A percentile compares a stretch with the other conserved stretches of the same genome.
phyloP scores from a whole-genome alignment of 2,888 invertebrate genomes.

The Pheosia tremula region DNA sequence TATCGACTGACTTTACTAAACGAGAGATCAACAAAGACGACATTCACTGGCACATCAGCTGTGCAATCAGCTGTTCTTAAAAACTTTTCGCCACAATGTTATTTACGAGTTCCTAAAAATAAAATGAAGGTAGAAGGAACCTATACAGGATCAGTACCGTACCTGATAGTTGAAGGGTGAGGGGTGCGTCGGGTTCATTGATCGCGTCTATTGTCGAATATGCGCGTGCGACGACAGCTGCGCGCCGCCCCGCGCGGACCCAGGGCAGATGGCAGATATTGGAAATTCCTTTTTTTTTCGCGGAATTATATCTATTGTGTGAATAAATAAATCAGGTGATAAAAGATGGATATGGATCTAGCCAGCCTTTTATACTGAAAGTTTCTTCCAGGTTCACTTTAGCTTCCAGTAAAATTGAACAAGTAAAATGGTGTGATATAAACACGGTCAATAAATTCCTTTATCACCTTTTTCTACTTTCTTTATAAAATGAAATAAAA shows the following conservation, averaged over 20 bases:
- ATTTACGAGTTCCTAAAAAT: constrained; percentile 3
- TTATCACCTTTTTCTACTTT: too few relatives aligned
- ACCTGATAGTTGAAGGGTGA: constrained; percentile 55
- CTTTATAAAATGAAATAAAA: too few relatives aligned
- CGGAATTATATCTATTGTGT: constrained; percentile 42
- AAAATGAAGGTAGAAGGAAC: not conserved
- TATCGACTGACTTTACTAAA: not conserved
- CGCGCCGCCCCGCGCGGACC: constrained; percentile 57
- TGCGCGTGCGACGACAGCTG: constrained; percentile 81
- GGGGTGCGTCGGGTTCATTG: constrained; percentile 76
- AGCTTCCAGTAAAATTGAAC: too few relatives aligned
- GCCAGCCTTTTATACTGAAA: too few relatives aligned
- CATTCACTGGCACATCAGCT: constrained; percentile 19
- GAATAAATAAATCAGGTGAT: constrained; percentile 32
- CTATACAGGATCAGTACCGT: constrained; percentile 45
- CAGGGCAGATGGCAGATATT: constrained; percentile 69
- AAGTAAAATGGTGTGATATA: too few relatives aligned
- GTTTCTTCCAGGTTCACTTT: too few relatives aligned
- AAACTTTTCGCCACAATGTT: constrained; percentile 6
- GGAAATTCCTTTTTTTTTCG: constrained; percentile 42
- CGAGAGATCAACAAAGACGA: not conserved
- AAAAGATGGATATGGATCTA: constrained; percentile 11
- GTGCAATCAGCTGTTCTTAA: constrained; percentile 32
- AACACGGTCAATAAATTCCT: too few relatives aligned
- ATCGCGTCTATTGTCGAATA: constrained; percentile 70